Evolutionary conservation across 2,888 invertebrate species (phyloP), one percentile per base, ranked within the genome.

Genomic region (Euspilapteryx auroguttella): DNA sequence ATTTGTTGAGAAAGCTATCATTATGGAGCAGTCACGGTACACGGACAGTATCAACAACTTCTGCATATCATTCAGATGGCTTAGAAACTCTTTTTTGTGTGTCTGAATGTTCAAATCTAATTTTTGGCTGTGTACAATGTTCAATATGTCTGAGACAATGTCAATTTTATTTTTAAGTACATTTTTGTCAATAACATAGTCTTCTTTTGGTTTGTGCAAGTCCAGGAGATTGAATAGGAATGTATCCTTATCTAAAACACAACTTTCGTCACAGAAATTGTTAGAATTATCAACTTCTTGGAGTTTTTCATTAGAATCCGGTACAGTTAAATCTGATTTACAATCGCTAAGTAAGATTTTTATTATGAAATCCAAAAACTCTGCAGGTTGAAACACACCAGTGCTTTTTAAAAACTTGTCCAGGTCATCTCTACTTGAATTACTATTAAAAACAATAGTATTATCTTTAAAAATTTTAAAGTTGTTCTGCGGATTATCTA

Each of bases 21-120:
- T 83, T 14, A 86, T 73, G 1, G 85, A 86, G 43, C 86, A 86
- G 45, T 87, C 87, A 49, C 82, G 85, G 12, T 82, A 81, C 3
- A 85, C 79, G 14, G 85, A 80, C 9, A 86, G 81, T 39, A 86
- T 63, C 29, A 86, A 53, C 2, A 59, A 55, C 28, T 56, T 36
- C 27, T 59, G 41, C 14, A 45, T 28, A 1, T 50, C 40, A 15
- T 53, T 37, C 4, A 42, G 22, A 1, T 26, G 35, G 10, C 42
- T 30, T 0, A 57, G 22, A 36, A 66, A 63, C 2, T 14, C 31
- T 1, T 49, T 33, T 39, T 33, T 47, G 12, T 56, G 45, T 2
- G 29, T 28, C 15, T 37, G 28, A 14, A 32, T 25, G 14, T 21
- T 40, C 15, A 64, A 34, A 35, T 63, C 35, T 4, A 57, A 33